A percentile compares a stretch with the other conserved stretches of the same genome.
Evolutionary conservation across 2,113 vertebrate genomes (phyloP).

Genomic region (Ceyx melanurus): DNA sequence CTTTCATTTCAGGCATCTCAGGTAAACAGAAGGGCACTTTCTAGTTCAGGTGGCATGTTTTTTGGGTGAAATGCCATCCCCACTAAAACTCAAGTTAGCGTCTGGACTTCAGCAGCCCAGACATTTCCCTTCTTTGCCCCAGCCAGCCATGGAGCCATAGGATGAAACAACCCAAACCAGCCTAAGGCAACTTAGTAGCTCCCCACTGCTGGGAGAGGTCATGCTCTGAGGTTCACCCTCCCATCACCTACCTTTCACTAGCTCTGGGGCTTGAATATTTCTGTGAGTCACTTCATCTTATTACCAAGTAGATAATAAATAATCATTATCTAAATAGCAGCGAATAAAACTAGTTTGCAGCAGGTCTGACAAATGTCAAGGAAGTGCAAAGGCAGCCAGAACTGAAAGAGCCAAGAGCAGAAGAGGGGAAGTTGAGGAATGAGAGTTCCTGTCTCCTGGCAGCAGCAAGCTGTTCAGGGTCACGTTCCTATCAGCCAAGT

Average conservation of each 20-base stretch:
- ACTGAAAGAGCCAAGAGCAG: neutral
- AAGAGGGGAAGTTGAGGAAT: neutral
- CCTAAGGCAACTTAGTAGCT: neutral
- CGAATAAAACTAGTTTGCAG: neutral
- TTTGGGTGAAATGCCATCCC: neutral
- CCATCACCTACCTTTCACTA: neutral
- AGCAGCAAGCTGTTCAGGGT: neutral
- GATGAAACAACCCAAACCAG: neutral
- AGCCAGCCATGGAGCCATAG: neutral
- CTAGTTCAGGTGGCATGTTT: neutral
- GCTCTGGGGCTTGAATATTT: neutral
- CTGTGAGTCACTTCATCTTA: neutral
- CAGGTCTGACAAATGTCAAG: neutral
- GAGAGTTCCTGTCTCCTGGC: neutral
- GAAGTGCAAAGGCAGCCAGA: neutral
- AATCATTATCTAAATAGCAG: neutral
- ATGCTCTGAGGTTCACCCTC: neutral
- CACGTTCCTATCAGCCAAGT: accelerated
- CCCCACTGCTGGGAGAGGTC: neutral
- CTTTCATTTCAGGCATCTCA: neutral
- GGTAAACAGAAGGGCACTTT: neutral
- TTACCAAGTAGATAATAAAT: neutral
- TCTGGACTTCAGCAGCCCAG: neutral
- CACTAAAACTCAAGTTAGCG: neutral
- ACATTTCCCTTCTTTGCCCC: neutral